Evolutionary conservation across 2,113 vertebrate genomes (phyloP).

Genomic region (Thryonomys swinderianus): DNA sequence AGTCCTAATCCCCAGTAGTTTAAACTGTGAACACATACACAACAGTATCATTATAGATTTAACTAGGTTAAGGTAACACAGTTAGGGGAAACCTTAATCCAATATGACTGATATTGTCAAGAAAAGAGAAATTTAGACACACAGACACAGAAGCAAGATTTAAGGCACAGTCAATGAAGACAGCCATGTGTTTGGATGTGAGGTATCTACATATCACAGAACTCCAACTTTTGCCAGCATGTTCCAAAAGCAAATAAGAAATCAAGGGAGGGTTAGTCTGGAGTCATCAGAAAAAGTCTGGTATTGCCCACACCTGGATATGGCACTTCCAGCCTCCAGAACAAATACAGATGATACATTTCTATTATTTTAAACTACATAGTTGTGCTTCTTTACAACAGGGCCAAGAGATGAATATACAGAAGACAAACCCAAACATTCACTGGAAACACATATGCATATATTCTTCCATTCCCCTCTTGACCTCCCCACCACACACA

Average conservation of each 20-base stretch:
- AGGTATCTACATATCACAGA: background rate
- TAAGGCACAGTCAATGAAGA: background rate
- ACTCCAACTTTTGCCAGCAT: background rate
- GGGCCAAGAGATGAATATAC: background rate
- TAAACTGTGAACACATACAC: background rate
- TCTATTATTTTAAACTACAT: background rate
- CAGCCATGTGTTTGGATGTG: background rate
- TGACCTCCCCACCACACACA: too few relatives aligned
- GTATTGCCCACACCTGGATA: background rate
- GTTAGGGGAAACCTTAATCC: background rate
- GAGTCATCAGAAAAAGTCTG: accelerated
- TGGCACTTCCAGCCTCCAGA: background rate
- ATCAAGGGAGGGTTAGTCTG: background rate
- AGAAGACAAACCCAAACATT: background rate
- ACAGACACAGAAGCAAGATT: background rate
- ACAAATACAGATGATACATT: background rate
- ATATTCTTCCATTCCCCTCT: too few relatives aligned
- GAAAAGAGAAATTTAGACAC: background rate
- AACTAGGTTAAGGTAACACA: background rate
- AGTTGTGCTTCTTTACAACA: background rate
- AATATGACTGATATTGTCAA: background rate
- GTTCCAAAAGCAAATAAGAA: background rate
- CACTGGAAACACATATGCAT: background rate
- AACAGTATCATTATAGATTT: background rate
- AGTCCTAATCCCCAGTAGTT: background rate